Evolutionary conservation across 2,797 vertebrate genomes (phyloP).

Genomic region (Rhinophrynus dorsalis): DNA sequence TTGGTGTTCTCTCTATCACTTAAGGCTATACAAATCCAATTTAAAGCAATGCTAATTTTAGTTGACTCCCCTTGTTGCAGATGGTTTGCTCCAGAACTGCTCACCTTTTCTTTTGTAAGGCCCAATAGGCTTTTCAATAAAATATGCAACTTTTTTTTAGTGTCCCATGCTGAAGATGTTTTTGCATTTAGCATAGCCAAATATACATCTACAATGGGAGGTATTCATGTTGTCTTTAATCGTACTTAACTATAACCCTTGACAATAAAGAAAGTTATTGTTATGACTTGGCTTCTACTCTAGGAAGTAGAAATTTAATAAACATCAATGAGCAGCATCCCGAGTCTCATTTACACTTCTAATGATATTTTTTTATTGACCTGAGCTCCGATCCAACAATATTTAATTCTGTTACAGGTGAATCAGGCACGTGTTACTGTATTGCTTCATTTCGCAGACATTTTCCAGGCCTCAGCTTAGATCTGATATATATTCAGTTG

Average conservation of each 20-base stretch:
- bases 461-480: no score
- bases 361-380: not conserved
- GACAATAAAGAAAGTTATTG: constrained; percentile 31
- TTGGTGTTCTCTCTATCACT: no score
- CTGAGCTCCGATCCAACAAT: constrained; percentile 8
- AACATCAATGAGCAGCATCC: not conserved
- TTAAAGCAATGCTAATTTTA: no score
- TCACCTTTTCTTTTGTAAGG: no score
- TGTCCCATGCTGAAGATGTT: constrained; percentile 27
- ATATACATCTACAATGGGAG: constrained; percentile 26
- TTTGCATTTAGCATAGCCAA: constrained; percentile 14
- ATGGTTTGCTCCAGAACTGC: no score
- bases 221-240: constrained; percentile 30
- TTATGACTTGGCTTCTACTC: constrained; percentile 3
- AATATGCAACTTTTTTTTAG: constrained; percentile 2
- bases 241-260: constrained; percentile 29
- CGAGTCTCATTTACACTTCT: constrained; percentile 11
- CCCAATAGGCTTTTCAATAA: not conserved
- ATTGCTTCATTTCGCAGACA: no score
- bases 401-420: no score
- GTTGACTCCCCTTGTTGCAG: no score
- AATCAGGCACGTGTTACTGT: no score
- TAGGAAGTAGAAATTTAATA: constrained; percentile 38
- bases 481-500: no score
- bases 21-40: no score